phyloP scores from a whole-genome alignment of 1,140 invertebrate species.

The Galendromus occidentalis region DNA sequence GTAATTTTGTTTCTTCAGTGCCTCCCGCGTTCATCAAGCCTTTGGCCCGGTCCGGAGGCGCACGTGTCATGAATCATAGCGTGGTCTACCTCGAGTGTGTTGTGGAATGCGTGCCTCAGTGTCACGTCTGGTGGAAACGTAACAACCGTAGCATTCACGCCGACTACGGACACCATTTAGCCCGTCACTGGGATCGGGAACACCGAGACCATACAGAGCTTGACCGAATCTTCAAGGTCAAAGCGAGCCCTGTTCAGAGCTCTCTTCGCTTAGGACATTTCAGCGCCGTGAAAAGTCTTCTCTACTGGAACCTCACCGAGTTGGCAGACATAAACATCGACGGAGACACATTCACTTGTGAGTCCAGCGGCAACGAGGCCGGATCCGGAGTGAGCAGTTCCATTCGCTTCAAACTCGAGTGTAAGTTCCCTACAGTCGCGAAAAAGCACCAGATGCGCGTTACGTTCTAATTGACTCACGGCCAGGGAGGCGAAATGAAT shows the following conservation, averaged over 20 bases:
- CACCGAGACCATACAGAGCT: background rate
- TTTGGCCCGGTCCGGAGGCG: conserved; percentile 53
- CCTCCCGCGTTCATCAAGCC: conserved; percentile 64
- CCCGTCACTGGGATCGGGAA: background rate
- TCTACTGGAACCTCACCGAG: conserved; percentile 53
- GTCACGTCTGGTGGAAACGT: conserved; percentile 63
- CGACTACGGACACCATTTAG: background rate
- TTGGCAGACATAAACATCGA: conserved; percentile 33
- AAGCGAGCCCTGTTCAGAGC: conserved; percentile 10
- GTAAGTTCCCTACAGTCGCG: conserved; percentile 30
- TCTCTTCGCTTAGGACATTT: conserved; percentile 49
- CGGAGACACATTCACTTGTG: conserved; percentile 61
- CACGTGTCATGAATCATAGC: conserved; percentile 40
- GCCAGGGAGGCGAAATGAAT: too few relatives aligned
- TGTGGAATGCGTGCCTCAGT: conserved; percentile 61
- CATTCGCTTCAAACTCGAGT: conserved; percentile 63
- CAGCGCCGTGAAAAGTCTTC: conserved; percentile 56
- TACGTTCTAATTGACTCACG: too few relatives aligned
- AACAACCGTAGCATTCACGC: conserved; percentile 28
- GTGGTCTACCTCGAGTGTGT: conserved; percentile 60
- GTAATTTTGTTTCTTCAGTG: conserved; percentile 35
- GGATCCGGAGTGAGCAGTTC: conserved; percentile 51
- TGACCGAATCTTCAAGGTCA: conserved; percentile 4
- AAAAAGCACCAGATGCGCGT: too few relatives aligned
- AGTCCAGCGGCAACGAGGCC: conserved; percentile 46